Evolutionary conservation across 2,797 vertebrate species (phyloP).

Genomic region (Sphaeramia orbicularis): DNA sequence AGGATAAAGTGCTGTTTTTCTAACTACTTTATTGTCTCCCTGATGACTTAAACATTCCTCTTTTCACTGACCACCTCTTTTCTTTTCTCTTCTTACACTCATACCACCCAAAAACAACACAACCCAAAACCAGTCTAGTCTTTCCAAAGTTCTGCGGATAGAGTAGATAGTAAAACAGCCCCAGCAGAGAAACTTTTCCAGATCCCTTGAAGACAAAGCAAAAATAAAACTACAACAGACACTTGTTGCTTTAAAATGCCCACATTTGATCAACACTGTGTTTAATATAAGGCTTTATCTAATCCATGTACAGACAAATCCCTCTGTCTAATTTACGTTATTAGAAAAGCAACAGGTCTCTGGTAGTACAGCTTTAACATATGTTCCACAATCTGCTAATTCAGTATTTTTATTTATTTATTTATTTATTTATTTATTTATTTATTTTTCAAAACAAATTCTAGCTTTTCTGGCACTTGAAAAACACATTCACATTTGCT

Average conservation of each 20-base stretch:
- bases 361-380: not conserved
- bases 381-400: not conserved
- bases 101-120: slow-evolving; percentile 69
- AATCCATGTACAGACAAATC: not conserved
- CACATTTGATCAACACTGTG: slow-evolving; percentile 3
- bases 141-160: slow-evolving; percentile 58
- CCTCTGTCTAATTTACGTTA: slow-evolving; percentile 2
- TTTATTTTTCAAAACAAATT: slow-evolving; percentile 7
- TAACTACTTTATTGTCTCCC: slow-evolving; percentile 47
- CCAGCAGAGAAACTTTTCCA: slow-evolving; percentile 26
- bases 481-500: slow-evolving; percentile 13
- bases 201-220: slow-evolving; percentile 37
- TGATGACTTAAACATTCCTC: slow-evolving; percentile 74
- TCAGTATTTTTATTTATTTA: slow-evolving; percentile 1
- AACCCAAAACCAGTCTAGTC: slow-evolving; percentile 41
- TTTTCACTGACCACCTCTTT: slow-evolving; percentile 37
- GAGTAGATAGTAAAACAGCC: slow-evolving; percentile 44
- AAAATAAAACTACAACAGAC: slow-evolving; percentile 38
- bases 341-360: slow-evolving; percentile 55
- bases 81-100: slow-evolving; percentile 40
- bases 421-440: too few species aligned
- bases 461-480: slow-evolving; percentile 7
- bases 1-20: slow-evolving; percentile 56
- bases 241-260: slow-evolving; percentile 57
- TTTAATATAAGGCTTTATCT: not conserved